phyloP scores from a whole-genome alignment of 2,113 vertebrate genomes.

The Phoenicopterus ruber region DNA sequence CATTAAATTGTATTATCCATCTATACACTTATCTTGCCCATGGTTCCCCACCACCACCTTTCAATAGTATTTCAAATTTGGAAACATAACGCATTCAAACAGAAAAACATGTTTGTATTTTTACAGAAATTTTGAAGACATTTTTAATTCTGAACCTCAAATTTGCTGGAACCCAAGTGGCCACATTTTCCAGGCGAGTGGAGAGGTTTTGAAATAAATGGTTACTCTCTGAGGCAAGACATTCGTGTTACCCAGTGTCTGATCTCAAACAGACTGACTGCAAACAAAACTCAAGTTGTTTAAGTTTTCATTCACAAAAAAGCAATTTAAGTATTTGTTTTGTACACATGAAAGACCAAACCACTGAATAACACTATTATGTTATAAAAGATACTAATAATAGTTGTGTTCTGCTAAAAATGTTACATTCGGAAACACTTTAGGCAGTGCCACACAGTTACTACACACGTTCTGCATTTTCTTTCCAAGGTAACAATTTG shows the following conservation, averaged over 20 bases:
- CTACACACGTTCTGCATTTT: not conserved
- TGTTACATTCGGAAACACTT: not conserved
- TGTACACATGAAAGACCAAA: not conserved
- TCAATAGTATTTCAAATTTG: not conserved
- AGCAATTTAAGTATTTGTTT: not conserved
- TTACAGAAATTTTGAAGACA: not conserved
- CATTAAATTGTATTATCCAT: not conserved
- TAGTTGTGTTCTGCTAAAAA: not conserved
- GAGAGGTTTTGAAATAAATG: not conserved
- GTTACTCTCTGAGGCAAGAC: not conserved
- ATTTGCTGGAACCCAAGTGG: not conserved
- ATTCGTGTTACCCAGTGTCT: not conserved
- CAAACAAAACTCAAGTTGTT: not conserved
- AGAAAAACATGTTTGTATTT: not conserved
- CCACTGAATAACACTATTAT: not conserved
- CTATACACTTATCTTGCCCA: not conserved
- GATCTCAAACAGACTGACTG: not conserved
- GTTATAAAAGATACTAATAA: not conserved
- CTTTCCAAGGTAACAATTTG: not conserved
- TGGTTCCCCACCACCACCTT: not conserved
- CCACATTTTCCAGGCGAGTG: not conserved
- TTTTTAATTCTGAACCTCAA: not conserved
- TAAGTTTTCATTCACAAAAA: not conserved
- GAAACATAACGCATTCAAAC: not conserved
- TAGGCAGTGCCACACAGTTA: not conserved